Conservation (phyloP, 2,888 invertebrate genomes). For the Chloroclystis v-ata region DNA sequence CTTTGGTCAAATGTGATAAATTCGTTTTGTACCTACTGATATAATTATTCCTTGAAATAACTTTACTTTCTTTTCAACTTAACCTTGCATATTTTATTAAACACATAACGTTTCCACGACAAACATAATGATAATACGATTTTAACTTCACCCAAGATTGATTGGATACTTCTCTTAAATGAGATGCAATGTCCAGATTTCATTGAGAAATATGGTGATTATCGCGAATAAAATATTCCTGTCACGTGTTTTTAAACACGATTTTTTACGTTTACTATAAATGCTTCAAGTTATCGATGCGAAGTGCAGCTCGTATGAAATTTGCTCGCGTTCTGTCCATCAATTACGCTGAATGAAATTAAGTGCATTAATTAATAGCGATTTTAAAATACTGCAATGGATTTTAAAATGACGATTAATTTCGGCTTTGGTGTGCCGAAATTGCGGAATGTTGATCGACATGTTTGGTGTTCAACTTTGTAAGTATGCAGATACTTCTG, state of each 20-base stretch:
- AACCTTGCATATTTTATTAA: too few relatives aligned
- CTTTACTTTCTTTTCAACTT: too few relatives aligned
- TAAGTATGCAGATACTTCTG: too few relatives aligned
- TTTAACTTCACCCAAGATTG: too few relatives aligned
- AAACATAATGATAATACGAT: too few relatives aligned
- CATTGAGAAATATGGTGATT: slow-evolving; percentile 56
- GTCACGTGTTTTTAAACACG: slow-evolving; percentile 53
- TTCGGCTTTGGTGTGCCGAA: slow-evolving; percentile 1
- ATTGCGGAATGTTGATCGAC: background rate
- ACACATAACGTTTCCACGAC: too few relatives aligned
- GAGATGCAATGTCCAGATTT: slow-evolving; percentile 28
- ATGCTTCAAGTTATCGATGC: slow-evolving; percentile 39
- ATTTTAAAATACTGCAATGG: slow-evolving; percentile 16
- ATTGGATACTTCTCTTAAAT: too few relatives aligned
- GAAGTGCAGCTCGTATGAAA: slow-evolving; percentile 23
- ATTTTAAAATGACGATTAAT: background rate
- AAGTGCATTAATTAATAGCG: slow-evolving; percentile 24
- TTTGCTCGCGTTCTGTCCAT: slow-evolving; percentile 26
- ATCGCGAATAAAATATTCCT: slow-evolving; percentile 48
- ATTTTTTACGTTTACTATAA: slow-evolving; percentile 45
- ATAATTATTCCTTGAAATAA: too few relatives aligned
- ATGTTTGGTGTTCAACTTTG: background rate
- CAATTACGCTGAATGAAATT: slow-evolving; percentile 26
- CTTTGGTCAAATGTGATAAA: too few relatives aligned
- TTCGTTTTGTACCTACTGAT: too few relatives aligned